These are phyloP conservation scores for Peromyscus maniculatus DNA, from an alignment of 2,113 vertebrate species.

Conservation along the genomic window DNA sequence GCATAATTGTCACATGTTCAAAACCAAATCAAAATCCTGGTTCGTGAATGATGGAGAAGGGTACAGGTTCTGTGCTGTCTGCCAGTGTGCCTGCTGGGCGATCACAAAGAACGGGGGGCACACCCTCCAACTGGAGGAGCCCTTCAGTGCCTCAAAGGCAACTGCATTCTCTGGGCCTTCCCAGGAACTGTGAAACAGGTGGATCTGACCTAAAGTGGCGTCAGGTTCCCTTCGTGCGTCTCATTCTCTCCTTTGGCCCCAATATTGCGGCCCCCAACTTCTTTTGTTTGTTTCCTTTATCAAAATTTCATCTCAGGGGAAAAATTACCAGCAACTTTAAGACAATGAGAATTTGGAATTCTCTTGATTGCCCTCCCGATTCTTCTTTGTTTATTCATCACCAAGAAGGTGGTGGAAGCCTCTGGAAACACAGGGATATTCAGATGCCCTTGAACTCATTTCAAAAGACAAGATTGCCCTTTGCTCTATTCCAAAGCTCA, in stretches of 20 bases:
- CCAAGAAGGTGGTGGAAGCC: background rate
- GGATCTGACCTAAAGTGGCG: rapidly evolving
- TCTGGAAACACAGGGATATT: background rate
- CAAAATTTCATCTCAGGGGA: background rate
- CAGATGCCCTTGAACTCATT: background rate
- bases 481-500: too few species aligned
- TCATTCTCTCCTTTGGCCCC: background rate
- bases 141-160: too few species aligned
- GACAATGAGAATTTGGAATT: background rate
- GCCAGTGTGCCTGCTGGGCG: background rate
- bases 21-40: background rate
- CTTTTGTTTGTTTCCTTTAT: background rate
- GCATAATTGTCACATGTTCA: rapidly evolving
- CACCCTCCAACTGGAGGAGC: background rate
- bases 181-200: rapidly evolving
- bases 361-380: background rate
- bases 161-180: rapidly evolving
- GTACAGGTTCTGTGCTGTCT: too few species aligned
- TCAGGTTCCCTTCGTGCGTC: background rate
- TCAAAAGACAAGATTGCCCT: background rate
- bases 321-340: background rate
- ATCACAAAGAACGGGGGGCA: background rate
- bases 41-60: background rate
- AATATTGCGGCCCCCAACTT: background rate
- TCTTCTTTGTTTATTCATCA: background rate